phyloP scores from a whole-genome alignment of 2,888 invertebrate species.

The Spisula subtruncata region DNA sequence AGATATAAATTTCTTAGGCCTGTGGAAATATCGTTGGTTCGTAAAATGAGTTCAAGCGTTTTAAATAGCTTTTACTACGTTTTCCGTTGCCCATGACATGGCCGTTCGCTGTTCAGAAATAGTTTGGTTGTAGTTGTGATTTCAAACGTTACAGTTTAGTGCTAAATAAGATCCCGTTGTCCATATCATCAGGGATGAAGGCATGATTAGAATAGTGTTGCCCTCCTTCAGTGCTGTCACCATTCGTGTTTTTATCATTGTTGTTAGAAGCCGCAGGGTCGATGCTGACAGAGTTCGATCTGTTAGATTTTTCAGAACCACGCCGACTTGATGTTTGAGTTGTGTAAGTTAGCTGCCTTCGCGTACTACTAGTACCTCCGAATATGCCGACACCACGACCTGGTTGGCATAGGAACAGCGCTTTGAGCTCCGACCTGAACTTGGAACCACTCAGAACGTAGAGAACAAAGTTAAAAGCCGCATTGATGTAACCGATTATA shows the following conservation, averaged over 20 bases:
- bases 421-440: constrained; percentile 74
- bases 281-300: background rate
- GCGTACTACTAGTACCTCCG: constrained; percentile 30
- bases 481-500: constrained; percentile 76
- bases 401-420: constrained; percentile 63
- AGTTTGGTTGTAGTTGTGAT: too few relatives aligned
- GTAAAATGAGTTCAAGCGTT: too few relatives aligned
- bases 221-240: background rate
- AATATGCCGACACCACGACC: constrained; percentile 36
- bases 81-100: too few relatives aligned
- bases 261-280: background rate
- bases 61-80: too few relatives aligned
- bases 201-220: background rate
- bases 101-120: too few relatives aligned
- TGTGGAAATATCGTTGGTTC: too few relatives aligned
- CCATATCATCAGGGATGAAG: background rate
- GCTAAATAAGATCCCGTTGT: background rate
- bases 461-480: constrained; percentile 77
- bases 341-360: background rate
- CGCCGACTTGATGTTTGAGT: background rate
- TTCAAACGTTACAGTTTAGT: background rate
- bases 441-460: constrained; percentile 79
- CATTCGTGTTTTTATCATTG: background rate
- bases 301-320: background rate
- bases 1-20: too few relatives aligned